Conservation (phyloP, 2,888 invertebrate species). For the Venusia cambrica region DNA sequence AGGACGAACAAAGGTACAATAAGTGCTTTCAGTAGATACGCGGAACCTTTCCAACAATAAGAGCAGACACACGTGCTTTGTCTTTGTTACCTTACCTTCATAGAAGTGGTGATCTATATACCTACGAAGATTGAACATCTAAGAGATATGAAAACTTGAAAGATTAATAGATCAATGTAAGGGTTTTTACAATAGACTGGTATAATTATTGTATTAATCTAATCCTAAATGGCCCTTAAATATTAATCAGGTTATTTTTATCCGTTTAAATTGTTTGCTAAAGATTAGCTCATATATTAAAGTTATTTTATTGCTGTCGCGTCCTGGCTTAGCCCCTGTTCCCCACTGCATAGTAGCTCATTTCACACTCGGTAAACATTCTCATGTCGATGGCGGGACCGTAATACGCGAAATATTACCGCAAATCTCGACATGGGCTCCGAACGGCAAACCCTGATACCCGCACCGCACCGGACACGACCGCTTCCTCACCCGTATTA, state of each 20-base stretch:
- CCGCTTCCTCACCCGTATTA: slow-evolving; percentile 44
- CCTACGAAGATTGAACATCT: slow-evolving; percentile 13
- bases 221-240: too few relatives aligned
- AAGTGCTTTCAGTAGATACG: slow-evolving; percentile 51
- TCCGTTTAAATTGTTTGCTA: too few relatives aligned
- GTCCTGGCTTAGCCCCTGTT: neutral
- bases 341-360: slow-evolving; percentile 4
- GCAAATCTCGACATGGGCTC: slow-evolving; percentile 24
- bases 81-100: slow-evolving; percentile 26
- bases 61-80: slow-evolving; percentile 36
- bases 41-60: slow-evolving; percentile 55
- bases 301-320: neutral
- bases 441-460: slow-evolving; percentile 26
- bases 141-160: too few relatives aligned
- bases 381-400: slow-evolving; percentile 10
- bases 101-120: slow-evolving; percentile 9
- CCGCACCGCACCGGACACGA: slow-evolving; percentile 38
- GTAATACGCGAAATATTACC: slow-evolving; percentile 18
- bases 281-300: too few relatives aligned
- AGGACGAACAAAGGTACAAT: slow-evolving; percentile 51
- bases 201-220: too few relatives aligned
- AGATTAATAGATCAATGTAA: too few relatives aligned
- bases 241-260: too few relatives aligned
- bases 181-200: too few relatives aligned
- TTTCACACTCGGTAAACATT: slow-evolving; percentile 19